Conservation (phyloP, 2,113 vertebrate species). For the Pseudopodoces humilis region DNA sequence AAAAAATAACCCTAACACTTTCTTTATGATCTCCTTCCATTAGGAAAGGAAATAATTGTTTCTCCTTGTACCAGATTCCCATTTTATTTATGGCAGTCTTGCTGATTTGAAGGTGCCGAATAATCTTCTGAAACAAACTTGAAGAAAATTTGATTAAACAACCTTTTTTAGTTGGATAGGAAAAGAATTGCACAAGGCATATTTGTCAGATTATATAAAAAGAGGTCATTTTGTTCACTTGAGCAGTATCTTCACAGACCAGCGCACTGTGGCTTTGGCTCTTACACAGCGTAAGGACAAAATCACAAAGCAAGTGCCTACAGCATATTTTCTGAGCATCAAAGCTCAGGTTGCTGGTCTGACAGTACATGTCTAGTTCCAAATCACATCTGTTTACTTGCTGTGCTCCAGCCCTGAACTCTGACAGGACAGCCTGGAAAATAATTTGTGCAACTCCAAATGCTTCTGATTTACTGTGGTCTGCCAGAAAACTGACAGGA, state of each 20-base stretch:
- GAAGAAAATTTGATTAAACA: background rate
- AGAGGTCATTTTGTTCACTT: background rate
- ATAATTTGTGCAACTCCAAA: slow-evolving; percentile 27
- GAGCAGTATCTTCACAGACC: background rate
- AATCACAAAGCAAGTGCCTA: background rate
- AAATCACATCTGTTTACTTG: slow-evolving; percentile 14
- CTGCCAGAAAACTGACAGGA: slow-evolving; percentile 55
- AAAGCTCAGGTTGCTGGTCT: background rate
- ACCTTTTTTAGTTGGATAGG: background rate
- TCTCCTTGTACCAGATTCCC: background rate
- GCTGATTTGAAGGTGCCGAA: background rate
- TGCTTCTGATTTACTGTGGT: slow-evolving; percentile 48
- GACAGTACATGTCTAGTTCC: background rate
- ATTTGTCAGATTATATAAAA: background rate
- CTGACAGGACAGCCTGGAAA: slow-evolving; percentile 34
- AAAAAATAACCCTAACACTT: background rate
- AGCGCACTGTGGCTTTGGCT: background rate
- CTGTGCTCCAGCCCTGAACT: background rate
- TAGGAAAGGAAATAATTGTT: background rate
- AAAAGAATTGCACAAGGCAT: background rate
- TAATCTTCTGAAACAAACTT: background rate
- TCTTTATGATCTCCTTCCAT: background rate
- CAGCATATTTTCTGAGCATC: background rate
- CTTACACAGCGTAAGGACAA: background rate
- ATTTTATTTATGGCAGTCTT: background rate